Evolutionary conservation across 2,797 vertebrate genomes (phyloP).

Genomic region (Ptychobarbus kaznakovi): DNA sequence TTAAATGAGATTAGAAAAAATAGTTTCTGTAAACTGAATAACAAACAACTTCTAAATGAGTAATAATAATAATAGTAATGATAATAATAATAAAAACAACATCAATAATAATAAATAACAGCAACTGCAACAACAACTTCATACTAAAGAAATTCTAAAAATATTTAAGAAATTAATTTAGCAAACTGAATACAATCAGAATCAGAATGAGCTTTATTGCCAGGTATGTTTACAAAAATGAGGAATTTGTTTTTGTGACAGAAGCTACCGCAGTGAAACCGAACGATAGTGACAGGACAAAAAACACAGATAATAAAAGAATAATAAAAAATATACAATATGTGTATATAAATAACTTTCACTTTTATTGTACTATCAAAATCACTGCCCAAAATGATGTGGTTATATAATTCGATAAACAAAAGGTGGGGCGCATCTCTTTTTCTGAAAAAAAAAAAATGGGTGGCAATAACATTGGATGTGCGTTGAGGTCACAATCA

Average conservation of each 20-base stretch:
- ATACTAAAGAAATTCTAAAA: too few relatives aligned
- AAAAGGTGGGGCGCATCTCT: background rate
- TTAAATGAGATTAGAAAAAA: background rate
- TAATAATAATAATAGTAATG: background rate
- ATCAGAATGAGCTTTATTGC: too few relatives aligned
- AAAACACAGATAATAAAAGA: too few relatives aligned
- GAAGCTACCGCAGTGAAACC: too few relatives aligned
- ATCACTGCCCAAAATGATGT: background rate
- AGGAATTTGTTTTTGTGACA: too few relatives aligned
- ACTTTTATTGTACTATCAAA: slow-evolving; percentile 19
- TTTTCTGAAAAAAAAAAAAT: background rate
- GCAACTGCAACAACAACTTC: too few relatives aligned
- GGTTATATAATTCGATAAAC: background rate
- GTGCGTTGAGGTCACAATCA: background rate
- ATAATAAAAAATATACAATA: background rate
- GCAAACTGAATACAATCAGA: too few relatives aligned
- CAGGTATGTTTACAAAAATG: too few relatives aligned
- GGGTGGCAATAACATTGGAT: background rate
- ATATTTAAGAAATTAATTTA: too few relatives aligned
- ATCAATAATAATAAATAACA: too few relatives aligned
- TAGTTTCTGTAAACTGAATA: background rate
- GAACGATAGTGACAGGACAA: too few relatives aligned
- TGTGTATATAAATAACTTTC: background rate
- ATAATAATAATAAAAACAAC: too few relatives aligned
- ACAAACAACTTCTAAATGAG: background rate